Evolutionary conservation across 2,113 vertebrate species (phyloP).

Genomic region (Nanorana parkeri): DNA sequence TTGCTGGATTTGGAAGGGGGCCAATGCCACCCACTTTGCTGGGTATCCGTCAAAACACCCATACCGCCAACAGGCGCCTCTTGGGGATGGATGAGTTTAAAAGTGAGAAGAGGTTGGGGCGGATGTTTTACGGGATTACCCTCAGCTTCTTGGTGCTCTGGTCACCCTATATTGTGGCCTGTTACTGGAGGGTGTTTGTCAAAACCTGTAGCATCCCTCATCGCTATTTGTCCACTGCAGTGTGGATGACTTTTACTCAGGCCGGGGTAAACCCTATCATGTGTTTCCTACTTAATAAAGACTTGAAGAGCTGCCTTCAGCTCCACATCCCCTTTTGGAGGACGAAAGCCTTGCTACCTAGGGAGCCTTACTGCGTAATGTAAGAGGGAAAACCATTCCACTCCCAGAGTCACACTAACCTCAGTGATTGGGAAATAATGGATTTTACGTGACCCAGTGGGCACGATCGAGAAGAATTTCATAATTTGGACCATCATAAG

Average conservation of each 20-base stretch:
- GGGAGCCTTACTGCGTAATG: conserved; percentile 95
- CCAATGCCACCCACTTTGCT: conserved; percentile 92
- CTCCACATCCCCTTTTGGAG: conserved; percentile 91
- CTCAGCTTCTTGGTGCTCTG: conserved; percentile 92
- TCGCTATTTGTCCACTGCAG: conserved; percentile 88
- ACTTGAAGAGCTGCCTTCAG: conserved; percentile 91
- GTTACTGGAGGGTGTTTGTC: conserved; percentile 94
- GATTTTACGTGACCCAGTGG: not conserved
- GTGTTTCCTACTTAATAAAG: conserved; percentile 93
- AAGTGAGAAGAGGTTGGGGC: conserved; percentile 89
- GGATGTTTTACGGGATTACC: conserved; percentile 95
- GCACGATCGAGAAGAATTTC: not conserved
- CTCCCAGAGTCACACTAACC: conserved; percentile 48
- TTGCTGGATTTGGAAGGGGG: conserved; percentile 90
- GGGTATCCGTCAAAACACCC: conserved; percentile 91
- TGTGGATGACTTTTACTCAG: conserved; percentile 96
- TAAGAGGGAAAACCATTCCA: conserved; percentile 66
- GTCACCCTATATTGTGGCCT: conserved; percentile 93
- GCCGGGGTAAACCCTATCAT: conserved; percentile 93
- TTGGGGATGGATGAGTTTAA: conserved; percentile 94
- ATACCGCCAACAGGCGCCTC: conserved; percentile 88
- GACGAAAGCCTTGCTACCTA: conserved; percentile 89
- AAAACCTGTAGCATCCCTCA: conserved; percentile 88
- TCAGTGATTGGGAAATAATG: conserved; percentile 35
- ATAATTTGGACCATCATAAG: conserved; percentile 18